Conservation (phyloP, 1,140 invertebrate genomes). For the Saxidomus purpurata region DNA sequence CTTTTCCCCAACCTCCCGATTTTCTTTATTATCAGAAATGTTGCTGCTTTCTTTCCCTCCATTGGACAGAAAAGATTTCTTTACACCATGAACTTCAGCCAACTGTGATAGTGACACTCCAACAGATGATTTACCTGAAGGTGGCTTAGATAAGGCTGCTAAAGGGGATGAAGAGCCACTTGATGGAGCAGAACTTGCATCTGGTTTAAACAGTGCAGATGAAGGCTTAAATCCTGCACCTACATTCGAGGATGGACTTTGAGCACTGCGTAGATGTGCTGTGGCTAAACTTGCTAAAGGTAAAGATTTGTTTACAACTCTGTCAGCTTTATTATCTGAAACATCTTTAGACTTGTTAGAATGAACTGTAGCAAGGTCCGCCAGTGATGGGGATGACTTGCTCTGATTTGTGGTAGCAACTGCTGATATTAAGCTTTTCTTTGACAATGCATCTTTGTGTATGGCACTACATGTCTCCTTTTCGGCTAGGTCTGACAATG, state of each 20-base stretch:
- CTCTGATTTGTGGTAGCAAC: neutral
- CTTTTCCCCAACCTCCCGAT: neutral
- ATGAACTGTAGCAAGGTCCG: too few relatives aligned
- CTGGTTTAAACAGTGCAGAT: neutral
- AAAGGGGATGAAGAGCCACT: neutral
- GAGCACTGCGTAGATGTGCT: neutral
- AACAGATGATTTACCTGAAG: neutral
- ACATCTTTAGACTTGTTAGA: neutral
- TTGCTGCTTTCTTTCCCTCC: neutral
- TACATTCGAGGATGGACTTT: neutral
- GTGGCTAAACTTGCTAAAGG: neutral
- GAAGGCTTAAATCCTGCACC: neutral
- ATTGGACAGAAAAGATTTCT: neutral
- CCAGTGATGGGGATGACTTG: neutral
- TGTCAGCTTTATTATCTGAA: neutral
- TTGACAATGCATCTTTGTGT: neutral
- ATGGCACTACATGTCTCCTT: slow-evolving; percentile 35
- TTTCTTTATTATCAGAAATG: neutral
- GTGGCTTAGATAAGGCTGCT: slow-evolving; percentile 31
- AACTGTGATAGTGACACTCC: slow-evolving; percentile 45
- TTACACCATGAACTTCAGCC: slow-evolving; percentile 49
- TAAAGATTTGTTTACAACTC: neutral
- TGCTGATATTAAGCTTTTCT: neutral
- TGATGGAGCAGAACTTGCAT: neutral
- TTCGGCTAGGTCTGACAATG: slow-evolving; percentile 65